Conservation (phyloP, 2,113 vertebrate genomes). For the Oxyruncus cristatus region DNA sequence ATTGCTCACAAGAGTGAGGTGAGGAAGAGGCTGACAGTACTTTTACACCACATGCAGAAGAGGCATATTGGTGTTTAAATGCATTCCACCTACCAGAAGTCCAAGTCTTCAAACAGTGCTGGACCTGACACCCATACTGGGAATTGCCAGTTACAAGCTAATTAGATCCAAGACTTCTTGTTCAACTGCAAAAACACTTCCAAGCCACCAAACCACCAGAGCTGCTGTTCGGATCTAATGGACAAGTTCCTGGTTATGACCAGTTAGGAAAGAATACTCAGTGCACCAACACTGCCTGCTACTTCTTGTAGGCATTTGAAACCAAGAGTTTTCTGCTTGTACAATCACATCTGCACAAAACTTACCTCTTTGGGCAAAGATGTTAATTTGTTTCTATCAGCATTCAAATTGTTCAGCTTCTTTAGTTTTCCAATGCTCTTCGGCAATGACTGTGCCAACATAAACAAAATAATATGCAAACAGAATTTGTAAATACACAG, state of each 20-base stretch:
- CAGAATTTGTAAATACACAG: neutral
- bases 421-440: conserved; percentile 94
- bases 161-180: neutral
- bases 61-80: neutral
- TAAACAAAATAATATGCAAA: neutral
- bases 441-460: conserved; percentile 82
- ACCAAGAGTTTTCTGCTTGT: neutral
- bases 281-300: neutral
- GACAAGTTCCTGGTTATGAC: neutral
- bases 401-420: conserved; percentile 94
- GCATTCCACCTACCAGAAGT: neutral
- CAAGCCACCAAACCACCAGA: neutral
- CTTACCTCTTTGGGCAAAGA: conserved; percentile 95
- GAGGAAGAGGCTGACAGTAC: neutral
- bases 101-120: neutral
- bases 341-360: neutral
- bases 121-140: neutral
- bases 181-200: neutral
- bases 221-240: neutral
- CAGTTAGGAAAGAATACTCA: neutral
- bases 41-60: neutral
- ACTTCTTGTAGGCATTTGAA: neutral
- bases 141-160: neutral
- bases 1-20: neutral
- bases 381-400: conserved; percentile 91